Evolutionary conservation across 2,797 vertebrate genomes (phyloP).

Genomic region (Esox lucius): DNA sequence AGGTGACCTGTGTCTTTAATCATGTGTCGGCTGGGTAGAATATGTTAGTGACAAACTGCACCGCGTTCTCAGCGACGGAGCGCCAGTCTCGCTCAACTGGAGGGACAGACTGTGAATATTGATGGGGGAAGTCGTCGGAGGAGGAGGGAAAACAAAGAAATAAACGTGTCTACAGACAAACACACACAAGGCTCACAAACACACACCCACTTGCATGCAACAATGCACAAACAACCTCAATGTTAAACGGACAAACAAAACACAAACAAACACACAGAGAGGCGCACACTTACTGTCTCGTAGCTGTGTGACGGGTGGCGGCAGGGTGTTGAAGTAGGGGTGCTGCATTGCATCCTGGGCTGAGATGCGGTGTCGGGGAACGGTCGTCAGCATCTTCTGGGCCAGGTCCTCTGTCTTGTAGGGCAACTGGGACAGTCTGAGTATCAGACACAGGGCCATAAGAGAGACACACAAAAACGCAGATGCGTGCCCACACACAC

Average conservation of each 20-base stretch:
- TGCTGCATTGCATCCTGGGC: constrained; percentile 78
- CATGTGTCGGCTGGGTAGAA: not conserved
- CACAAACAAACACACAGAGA: not conserved
- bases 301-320: constrained; percentile 79
- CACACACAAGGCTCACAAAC: not conserved
- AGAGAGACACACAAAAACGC: not conserved
- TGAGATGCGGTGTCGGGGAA: constrained; percentile 75
- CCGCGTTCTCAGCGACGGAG: not conserved
- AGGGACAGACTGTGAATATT: not conserved
- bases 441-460: constrained; percentile 13
- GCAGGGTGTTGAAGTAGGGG: constrained; percentile 82
- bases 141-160: not conserved
- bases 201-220: not conserved
- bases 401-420: constrained; percentile 82
- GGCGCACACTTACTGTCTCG: constrained; percentile 75
- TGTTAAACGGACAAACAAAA: not conserved
- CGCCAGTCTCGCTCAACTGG: not conserved
- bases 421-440: constrained; percentile 80
- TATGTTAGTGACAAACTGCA: constrained; percentile 14
- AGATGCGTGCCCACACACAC: constrained; percentile 13
- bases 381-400: constrained; percentile 77
- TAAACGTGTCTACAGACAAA: not conserved
- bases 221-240: not conserved
- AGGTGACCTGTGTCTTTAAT: constrained; percentile 18
- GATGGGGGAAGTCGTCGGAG: not conserved